Percentiles rank a stretch among this genome's conserved stretches.
phyloP scores from a whole-genome alignment of 2,797 vertebrate genomes.

The Sarcophilus harrisii region DNA sequence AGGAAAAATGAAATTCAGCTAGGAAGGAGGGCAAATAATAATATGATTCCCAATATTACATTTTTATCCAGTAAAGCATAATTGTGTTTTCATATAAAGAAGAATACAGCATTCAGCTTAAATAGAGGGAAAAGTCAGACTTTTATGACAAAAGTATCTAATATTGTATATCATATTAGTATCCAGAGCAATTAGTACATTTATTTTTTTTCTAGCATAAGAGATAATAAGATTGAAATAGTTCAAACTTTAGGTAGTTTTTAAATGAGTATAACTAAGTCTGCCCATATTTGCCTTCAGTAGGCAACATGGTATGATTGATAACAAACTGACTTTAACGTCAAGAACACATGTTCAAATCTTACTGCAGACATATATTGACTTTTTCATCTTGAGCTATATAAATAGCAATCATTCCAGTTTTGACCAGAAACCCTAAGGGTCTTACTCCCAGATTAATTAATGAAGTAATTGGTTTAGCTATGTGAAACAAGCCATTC shows the following conservation, averaged over 20 bases:
- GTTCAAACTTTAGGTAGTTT: conserved; percentile 11
- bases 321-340: background rate
- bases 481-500: too few relatives aligned
- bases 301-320: background rate
- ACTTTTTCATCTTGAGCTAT: background rate
- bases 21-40: background rate
- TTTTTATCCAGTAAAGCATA: background rate
- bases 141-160: conserved; percentile 11
- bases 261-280: background rate
- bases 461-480: too few relatives aligned
- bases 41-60: background rate
- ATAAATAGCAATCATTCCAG: too few relatives aligned
- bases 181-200: background rate
- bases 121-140: background rate
- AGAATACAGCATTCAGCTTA: background rate
- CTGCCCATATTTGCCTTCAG: background rate
- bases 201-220: conserved; percentile 40
- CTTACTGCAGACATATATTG: background rate
- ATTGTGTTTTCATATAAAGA: background rate
- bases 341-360: background rate
- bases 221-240: conserved; percentile 31
- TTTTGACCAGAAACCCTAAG: too few relatives aligned
- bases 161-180: background rate
- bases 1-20: background rate
- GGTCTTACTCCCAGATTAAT: too few relatives aligned